These are phyloP conservation scores for Drosophila erecta DNA, from an alignment of 1,140 invertebrate genomes.

Conservation along the genomic window DNA sequence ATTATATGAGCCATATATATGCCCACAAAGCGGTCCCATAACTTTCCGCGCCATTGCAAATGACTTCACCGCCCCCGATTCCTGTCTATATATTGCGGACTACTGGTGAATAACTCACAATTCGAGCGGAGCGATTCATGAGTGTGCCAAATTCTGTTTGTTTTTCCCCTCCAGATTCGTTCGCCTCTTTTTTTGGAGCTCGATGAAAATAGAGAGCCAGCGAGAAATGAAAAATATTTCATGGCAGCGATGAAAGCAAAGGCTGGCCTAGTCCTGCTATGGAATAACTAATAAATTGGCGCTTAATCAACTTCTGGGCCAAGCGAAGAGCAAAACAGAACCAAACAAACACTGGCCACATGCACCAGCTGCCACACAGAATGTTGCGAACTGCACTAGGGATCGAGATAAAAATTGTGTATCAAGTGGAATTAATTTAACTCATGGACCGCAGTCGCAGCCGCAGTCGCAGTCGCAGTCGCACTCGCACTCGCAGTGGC, in stretches of 20 bases:
- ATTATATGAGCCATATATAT: conserved; percentile 68
- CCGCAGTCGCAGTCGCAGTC: conserved; percentile 3
- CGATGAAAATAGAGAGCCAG: conserved; percentile 20
- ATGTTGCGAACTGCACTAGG: conserved; percentile 42
- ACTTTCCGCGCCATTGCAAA: conserved; percentile 59
- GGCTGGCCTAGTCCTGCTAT: conserved; percentile 52
- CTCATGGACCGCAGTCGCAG: conserved; percentile 25
- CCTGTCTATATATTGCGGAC: neutral
- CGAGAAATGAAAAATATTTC: conserved; percentile 73
- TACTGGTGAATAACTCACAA: conserved; percentile 42
- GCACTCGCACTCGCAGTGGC: conserved; percentile 4
- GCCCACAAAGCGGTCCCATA: conserved; percentile 65
- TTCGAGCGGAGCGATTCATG: conserved; percentile 54
- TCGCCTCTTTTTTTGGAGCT: conserved; percentile 1
- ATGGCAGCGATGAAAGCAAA: conserved; percentile 69
- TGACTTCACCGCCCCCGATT: conserved; percentile 20
- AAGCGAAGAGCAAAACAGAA: conserved; percentile 14
- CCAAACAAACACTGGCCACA: conserved; percentile 38
- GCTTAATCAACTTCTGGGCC: conserved; percentile 72
- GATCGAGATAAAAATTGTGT: conserved; percentile 50
- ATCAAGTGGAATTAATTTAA: conserved; percentile 76
- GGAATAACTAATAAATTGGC: conserved; percentile 79
- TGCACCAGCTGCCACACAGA: conserved; percentile 44
- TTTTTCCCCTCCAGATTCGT: conserved; percentile 15
- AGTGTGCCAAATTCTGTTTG: conserved; percentile 60